Evolutionary conservation across 1,140 invertebrate genomes (phyloP), one percentile per base, ranked within the genome.

Genomic region (Nomia melanderi): DNA sequence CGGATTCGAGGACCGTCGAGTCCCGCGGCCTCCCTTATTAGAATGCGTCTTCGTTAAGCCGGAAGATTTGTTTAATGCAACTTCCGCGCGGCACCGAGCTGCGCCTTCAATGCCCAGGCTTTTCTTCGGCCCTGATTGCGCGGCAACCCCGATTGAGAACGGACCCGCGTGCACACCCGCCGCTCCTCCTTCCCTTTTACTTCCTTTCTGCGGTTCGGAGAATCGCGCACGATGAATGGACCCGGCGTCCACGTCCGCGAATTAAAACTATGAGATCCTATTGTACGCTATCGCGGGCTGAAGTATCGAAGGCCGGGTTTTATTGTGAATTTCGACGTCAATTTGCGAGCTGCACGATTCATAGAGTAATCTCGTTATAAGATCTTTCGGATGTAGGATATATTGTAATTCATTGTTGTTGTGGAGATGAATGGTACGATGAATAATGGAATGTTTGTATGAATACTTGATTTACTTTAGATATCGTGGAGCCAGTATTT

Each of bases 61-160:
- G 39, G 23, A 36, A 50, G 54, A 69, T 76, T 76, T 59, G 64
- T 76, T 76, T 39, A 59, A 76, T 23, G 73, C 65, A 36, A 69
- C 54, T 39, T 75, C 47, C 71, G 9, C 6, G 23, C 36, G 29
- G 25, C 57, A 41, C 7, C n/a, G 4, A 39, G 36, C 7, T 23
- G 17, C 17, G 6, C 29, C 23, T 63, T 66, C 73, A 60, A 69
- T 76, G 36, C 3, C 36, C n/a, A 44, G 14, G 17, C 14, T 27
- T 64, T 62, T 62, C 25, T 47, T 44, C 25, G 6, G 4, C 14
- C 72, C 14, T 63, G 63, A 75, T 67, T 23, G 54, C 63, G 33
- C 14, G 39, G 2, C 44, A 7, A 17, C n/a, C 23, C 23, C 29
- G 36, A 75, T 59, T 75, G 27, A 74, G 29, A 65, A 20, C n/a